Percentiles rank a stretch among this genome's conserved stretches.
Conservation (phyloP, 2,797 vertebrate genomes). For the Otolemur crassicaudatus region DNA sequence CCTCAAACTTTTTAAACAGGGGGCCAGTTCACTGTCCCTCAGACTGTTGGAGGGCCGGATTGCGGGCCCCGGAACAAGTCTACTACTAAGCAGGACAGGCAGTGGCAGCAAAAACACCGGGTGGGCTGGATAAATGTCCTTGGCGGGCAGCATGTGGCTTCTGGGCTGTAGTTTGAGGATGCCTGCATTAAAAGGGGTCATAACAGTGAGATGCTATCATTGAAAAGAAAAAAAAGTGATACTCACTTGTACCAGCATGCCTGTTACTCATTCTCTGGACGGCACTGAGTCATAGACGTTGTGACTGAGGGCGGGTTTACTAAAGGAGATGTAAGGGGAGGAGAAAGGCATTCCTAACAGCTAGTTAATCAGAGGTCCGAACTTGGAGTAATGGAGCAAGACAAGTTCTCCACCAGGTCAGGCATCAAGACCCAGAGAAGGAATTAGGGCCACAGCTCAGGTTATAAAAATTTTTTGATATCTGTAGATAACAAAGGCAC, state of each 20-base stretch:
- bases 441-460: not conserved
- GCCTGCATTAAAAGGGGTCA: not conserved
- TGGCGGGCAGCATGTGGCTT: too few species aligned
- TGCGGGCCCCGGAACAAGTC: too few species aligned
- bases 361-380: too few species aligned
- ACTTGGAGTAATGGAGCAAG: not conserved
- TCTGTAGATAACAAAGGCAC: too few species aligned
- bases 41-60: too few species aligned
- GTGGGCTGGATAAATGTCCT: too few species aligned
- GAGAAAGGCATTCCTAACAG: not conserved
- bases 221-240: not conserved
- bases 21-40: too few species aligned
- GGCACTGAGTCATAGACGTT: not conserved
- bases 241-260: not conserved
- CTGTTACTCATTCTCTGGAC: not conserved
- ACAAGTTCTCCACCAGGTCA: not conserved
- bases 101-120: too few species aligned
- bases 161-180: too few species aligned
- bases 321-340: not conserved
- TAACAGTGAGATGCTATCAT: not conserved
- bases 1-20: too few species aligned
- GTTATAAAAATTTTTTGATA: too few species aligned
- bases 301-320: not conserved
- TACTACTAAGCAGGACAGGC: too few species aligned
- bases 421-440: not conserved